phyloP scores from a whole-genome alignment of 2,888 invertebrate species.

The Cristatella mucedo region DNA sequence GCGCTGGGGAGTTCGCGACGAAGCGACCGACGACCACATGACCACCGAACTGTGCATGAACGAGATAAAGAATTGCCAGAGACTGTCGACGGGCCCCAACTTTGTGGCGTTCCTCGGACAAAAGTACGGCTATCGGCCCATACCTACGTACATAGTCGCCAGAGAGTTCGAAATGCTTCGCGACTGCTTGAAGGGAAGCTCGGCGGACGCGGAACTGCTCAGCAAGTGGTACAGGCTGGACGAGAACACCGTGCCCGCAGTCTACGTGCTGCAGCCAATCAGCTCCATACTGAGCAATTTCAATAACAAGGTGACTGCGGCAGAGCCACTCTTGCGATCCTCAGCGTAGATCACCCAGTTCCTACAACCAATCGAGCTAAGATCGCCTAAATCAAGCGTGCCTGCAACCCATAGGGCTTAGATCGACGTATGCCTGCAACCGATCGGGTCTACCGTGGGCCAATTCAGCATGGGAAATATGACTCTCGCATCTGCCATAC shows the following conservation, averaged over 20 bases:
- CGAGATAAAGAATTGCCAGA: slow-evolving; percentile 91
- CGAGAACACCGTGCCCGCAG: slow-evolving; percentile 82
- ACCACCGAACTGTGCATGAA: slow-evolving; percentile 94
- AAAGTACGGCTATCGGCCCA: slow-evolving; percentile 93
- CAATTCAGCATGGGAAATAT: no score
- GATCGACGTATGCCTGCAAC: no score
- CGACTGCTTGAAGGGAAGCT: slow-evolving; percentile 50
- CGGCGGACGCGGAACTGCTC: slow-evolving; percentile 58
- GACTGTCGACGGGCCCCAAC: slow-evolving; percentile 91
- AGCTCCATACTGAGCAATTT: slow-evolving; percentile 91
- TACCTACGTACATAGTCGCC: slow-evolving; percentile 82
- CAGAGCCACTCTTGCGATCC: slow-evolving; percentile 10
- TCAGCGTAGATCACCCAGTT: slow-evolving; percentile 10
- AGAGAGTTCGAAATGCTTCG: slow-evolving; percentile 66
- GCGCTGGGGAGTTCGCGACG: slow-evolving; percentile 95
- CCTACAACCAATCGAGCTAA: no score
- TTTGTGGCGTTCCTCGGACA: slow-evolving; percentile 94
- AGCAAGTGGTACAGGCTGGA: slow-evolving; percentile 93
- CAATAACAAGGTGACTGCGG: slow-evolving; percentile 92
- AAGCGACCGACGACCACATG: slow-evolving; percentile 98
- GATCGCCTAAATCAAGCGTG: no score
- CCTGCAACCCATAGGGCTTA: no score
- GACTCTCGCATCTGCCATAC: no score
- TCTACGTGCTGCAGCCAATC: slow-evolving; percentile 85
- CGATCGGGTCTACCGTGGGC: no score